Percentiles rank a stretch among this genome's conserved stretches.
Evolutionary conservation across 2,888 invertebrate genomes (phyloP).

Genomic region (Lucinisca nassula): DNA sequence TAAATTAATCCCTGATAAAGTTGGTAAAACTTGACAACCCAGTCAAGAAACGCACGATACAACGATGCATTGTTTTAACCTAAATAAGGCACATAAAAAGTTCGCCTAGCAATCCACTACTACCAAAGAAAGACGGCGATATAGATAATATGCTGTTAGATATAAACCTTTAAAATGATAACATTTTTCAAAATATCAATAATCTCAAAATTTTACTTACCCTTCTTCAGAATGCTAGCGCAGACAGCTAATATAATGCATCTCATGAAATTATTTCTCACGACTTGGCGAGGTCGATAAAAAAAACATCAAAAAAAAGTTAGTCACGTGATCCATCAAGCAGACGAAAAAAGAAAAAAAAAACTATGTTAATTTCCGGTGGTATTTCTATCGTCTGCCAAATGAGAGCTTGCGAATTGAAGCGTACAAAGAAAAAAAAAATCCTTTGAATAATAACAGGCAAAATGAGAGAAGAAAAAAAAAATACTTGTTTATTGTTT

Average conservation of each 20-base stretch:
- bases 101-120: not conserved
- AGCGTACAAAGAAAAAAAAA: not conserved
- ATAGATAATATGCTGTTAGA: not conserved
- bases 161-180: not conserved
- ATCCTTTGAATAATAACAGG: not conserved
- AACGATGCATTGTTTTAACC: not conserved
- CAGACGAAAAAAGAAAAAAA: conserved; percentile 65
- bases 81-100: not conserved
- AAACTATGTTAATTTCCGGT: conserved; percentile 65
- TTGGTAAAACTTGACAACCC: not conserved
- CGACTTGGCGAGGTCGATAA: conserved; percentile 55
- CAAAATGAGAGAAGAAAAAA: not conserved
- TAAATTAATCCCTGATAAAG: not conserved
- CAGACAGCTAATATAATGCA: not conserved
- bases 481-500: not conserved
- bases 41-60: not conserved
- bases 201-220: not conserved
- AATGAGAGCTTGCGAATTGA: not conserved
- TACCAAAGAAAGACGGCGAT: not conserved
- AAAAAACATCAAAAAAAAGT: conserved; percentile 53
- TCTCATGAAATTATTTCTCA: conserved; percentile 17
- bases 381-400: conserved; percentile 57
- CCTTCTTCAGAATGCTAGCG: not conserved
- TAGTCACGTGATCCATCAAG: conserved; percentile 57
- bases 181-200: not conserved